Base-by-base conservation (phyloP, 1,140 invertebrate species). In the Neodiprion pinetum region DNA sequence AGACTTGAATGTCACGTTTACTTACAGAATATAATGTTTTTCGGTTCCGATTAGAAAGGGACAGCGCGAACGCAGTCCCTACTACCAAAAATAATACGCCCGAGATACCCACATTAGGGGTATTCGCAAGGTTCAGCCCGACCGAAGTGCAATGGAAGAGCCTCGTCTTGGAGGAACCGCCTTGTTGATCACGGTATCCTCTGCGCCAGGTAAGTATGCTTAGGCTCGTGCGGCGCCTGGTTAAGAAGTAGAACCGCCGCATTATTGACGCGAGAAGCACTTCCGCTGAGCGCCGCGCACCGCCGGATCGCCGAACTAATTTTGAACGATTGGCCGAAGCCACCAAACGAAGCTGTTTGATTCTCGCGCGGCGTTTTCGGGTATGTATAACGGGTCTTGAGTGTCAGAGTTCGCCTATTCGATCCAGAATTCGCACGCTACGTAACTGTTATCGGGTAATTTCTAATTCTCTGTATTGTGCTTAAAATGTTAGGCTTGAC, bases 111-210 rank as follows among this genome's bases (percentile, higher is more conserved):
- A 89, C 90, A 90, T 92, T 92, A 91, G 92, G 91, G 90, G 87
- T 90, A 92, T 92, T 93, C 92, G 92, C 92, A 92, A 90, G 90
- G 89, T 91, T 93, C 92, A 93, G 89, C 92, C 88, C 86, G 88
- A 88, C 90, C 92, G 88, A 81, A 90, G 92, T 93, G 92, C 92
- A 93, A 93, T 93, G 92, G 90, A 85, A 89, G 85, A 89, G 91
- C 90, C 92, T 93, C 91, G 78, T 88, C 90, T 91, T 92, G 91
- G 91, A 90, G 90, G 89, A 91, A 92, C 91, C 90, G 87, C 91
- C 92, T 93, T 91, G 70, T 65, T 91, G 92, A 92, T 92, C 91
- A 91, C 84, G 90, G 90, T 91, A 87, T 85, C 88, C 90, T 90
- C 91, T 90, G 90, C 88, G 91, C 91, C 91, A 91, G 91, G 91